Percentiles rank a stretch among this genome's conserved stretches.
Evolutionary conservation across 2,888 invertebrate genomes (phyloP).

Genomic region (Anaspis maculata): DNA sequence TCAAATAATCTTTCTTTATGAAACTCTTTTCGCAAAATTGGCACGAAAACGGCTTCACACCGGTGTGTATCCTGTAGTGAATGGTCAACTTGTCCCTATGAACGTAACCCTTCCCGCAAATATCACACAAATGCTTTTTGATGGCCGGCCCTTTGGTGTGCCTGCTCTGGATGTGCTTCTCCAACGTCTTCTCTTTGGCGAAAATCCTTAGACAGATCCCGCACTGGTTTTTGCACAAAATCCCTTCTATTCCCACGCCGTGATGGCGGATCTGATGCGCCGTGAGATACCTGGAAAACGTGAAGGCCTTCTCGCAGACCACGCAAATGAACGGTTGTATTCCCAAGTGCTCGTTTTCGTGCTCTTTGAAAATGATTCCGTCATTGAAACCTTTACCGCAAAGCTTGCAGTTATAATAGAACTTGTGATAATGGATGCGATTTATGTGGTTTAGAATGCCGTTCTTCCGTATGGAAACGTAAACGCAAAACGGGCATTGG

Average conservation of each 20-base stretch:
- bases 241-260: constrained; percentile 37
- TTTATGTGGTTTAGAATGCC: constrained; percentile 44
- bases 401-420: constrained; percentile 42
- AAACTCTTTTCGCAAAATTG: constrained; percentile 34
- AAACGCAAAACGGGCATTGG: constrained; percentile 30
- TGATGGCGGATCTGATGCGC: constrained; percentile 33
- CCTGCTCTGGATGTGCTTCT: constrained; percentile 41
- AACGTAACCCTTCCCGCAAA: constrained; percentile 36
- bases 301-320: constrained; percentile 41
- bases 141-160: constrained; percentile 24
- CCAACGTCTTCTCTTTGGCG: constrained; percentile 34
- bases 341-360: constrained; percentile 39
- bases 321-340: constrained; percentile 40
- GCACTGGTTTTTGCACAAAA: constrained; percentile 39
- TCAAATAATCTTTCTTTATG: constrained; percentile 41
- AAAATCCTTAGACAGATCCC: constrained; percentile 30
- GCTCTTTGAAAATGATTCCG: constrained; percentile 41
- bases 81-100: constrained; percentile 31
- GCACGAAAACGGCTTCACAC: constrained; percentile 33
- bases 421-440: constrained; percentile 43
- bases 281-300: constrained; percentile 28
- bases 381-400: constrained; percentile 37
- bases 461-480: constrained; percentile 7
- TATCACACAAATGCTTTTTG: constrained; percentile 32
- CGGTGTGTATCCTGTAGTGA: constrained; percentile 35